These are phyloP conservation scores for Cephus runcator DNA, from an alignment of 2,888 invertebrate genomes.

Conservation along the genomic window DNA sequence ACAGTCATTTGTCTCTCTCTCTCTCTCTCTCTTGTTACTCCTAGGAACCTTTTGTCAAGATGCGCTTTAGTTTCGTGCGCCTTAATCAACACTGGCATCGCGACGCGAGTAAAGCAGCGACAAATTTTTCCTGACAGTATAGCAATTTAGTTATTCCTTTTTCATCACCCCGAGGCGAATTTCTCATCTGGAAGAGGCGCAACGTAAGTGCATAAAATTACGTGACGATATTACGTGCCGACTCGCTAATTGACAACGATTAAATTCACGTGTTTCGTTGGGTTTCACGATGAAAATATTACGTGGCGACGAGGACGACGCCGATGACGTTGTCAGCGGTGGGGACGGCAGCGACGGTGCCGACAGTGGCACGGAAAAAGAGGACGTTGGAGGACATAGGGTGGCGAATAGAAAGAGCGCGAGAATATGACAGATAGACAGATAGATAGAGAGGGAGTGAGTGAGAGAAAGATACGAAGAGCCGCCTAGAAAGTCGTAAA, in stretches of 20 bases:
- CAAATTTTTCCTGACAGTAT: neutral
- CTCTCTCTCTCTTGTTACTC: neutral
- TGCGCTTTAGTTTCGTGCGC: neutral
- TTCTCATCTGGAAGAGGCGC: neutral
- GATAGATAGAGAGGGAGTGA: neutral
- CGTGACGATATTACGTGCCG: neutral
- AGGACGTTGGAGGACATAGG: neutral
- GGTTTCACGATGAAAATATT: slow-evolving; percentile 1
- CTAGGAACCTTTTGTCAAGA: neutral
- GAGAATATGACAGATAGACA: neutral
- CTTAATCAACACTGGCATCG: neutral
- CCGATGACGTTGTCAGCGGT: neutral
- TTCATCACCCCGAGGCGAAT: neutral
- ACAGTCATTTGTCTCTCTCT: neutral
- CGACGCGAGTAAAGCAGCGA: neutral
- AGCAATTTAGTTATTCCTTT: neutral
- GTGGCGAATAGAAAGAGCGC: neutral
- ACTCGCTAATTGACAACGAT: slow-evolving; percentile 1
- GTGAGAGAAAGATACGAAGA: neutral
- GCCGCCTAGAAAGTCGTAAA: slow-evolving; percentile 14
- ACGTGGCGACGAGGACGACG: neutral
- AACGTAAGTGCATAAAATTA: neutral
- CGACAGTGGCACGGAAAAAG: neutral
- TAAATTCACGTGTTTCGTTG: slow-evolving; percentile 3
- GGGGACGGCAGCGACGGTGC: neutral